Evolutionary conservation across 2,888 invertebrate genomes (phyloP).

Genomic region (Coelogynopora nodosa): DNA sequence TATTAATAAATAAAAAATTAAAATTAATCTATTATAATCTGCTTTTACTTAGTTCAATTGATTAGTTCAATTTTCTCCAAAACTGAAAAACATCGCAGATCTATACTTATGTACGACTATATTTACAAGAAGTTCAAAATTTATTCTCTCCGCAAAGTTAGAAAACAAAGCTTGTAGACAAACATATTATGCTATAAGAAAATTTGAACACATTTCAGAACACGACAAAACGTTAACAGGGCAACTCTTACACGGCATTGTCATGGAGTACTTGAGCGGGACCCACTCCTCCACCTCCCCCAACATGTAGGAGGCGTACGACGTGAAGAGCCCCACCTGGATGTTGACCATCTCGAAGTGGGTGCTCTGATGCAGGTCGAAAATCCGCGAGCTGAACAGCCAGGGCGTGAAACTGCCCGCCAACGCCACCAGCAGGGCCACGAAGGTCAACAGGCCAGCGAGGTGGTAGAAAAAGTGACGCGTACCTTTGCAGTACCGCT

Average conservation of each 20-base stretch:
- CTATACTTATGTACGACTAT: no score
- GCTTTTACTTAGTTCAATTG: no score
- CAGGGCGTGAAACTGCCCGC: neutral
- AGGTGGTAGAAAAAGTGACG: neutral
- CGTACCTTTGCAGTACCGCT: neutral
- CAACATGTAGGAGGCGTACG: neutral
- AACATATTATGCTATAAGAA: no score
- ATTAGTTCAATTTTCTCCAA: no score
- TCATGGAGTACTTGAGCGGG: neutral
- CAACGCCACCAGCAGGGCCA: neutral
- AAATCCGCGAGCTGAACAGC: neutral
- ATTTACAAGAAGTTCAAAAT: no score
- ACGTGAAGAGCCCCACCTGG: neutral
- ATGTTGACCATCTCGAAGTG: neutral
- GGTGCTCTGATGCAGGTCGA: neutral
- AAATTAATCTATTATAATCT: no score
- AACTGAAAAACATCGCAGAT: no score
- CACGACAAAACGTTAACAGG: no score
- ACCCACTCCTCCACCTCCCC: neutral
- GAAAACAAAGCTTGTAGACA: no score
- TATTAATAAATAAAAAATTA: no score
- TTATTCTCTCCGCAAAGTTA: no score
- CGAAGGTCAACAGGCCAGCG: neutral
- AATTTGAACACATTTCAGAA: no score
- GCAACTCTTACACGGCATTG: neutral